Conservation (phyloP, 2,113 vertebrate genomes). For the Phaethornis superciliosus region DNA sequence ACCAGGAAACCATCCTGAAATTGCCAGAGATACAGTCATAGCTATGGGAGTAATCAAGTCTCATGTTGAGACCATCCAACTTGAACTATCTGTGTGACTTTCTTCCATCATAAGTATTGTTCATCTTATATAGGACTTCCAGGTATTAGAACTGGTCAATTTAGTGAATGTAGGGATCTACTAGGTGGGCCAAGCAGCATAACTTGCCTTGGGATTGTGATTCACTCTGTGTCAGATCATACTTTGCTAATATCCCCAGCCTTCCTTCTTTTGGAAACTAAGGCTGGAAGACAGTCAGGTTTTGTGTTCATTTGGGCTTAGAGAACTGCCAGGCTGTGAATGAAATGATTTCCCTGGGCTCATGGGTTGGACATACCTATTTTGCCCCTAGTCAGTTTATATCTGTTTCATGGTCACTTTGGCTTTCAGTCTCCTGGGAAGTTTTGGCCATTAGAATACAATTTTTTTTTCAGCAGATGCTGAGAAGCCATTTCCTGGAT, state of each 20-base stretch:
- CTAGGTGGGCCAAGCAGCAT: background rate
- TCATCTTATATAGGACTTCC: background rate
- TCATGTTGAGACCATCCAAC: background rate
- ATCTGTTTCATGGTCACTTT: background rate
- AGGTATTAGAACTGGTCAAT: background rate
- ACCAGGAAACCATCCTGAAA: background rate
- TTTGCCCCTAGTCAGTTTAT: background rate
- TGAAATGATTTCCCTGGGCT: background rate
- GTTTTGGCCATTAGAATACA: background rate
- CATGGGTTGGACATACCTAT: background rate
- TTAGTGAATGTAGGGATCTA: background rate
- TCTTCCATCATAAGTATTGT: background rate
- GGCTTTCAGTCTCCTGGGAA: background rate
- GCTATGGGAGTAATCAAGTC: background rate
- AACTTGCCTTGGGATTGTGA: background rate
- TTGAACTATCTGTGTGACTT: fast-evolving
- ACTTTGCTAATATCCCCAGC: background rate
- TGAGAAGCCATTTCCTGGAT: background rate
- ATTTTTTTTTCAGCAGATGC: background rate
- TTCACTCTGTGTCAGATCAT: background rate
- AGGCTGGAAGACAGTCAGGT: background rate
- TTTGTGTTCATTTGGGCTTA: background rate
- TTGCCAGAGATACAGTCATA: background rate
- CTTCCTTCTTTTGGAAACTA: background rate
- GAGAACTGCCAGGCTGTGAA: background rate